Evolutionary conservation across 1,140 invertebrate species (phyloP), one percentile per base, ranked within the genome.

Genomic region (Penaeus japonicus): DNA sequence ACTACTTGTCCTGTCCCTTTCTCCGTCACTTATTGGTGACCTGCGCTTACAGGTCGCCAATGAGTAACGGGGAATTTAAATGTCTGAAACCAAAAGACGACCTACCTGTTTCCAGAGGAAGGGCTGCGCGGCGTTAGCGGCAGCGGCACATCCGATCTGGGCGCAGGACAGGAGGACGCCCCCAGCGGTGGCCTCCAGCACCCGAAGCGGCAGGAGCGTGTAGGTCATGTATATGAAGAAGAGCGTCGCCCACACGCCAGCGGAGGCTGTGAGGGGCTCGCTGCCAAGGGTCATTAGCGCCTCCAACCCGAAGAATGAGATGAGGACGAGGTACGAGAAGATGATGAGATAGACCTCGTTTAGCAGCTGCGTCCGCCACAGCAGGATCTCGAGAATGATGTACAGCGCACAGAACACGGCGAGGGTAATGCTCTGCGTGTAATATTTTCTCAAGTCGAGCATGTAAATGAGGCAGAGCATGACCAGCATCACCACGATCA

Each of bases 191-290:
- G 93, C 92, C 75, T 93, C 91, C 22, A 92, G 91, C 91, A 93
- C 92, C 57, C 92, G 91, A 59, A 98, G 94, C 2, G 97, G 97
- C 85, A 98, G 94, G 90, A 98, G 94, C 0, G 96, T 96, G 92
- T 98, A 98, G 39, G 96, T 96, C 93, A 97, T 94, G 93, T 98
- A 98, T 73, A 97, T 96, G 93, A 96, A 97, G 85, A 97, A 94
- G 20, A 96, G 94, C 12, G 95, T 94, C 4, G 94, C 93, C 93
- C 95, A 95, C 0, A 95, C 94, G 0, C 95, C 95, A 4, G 95
- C 94, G 30, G 92, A 92, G 20, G 91, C 91, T 22, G 91, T 92
- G n/a, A 89, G 91, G 30, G 92, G 91, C 15, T 92, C 92, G 22
- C 62, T 92, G 91, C 91, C 91, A 87, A 93, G 65, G 91, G 91